Evolutionary conservation across 2,797 vertebrate species (phyloP), one percentile per base, ranked within the genome.

Genomic region (Triplophysa yarkandensis): DNA sequence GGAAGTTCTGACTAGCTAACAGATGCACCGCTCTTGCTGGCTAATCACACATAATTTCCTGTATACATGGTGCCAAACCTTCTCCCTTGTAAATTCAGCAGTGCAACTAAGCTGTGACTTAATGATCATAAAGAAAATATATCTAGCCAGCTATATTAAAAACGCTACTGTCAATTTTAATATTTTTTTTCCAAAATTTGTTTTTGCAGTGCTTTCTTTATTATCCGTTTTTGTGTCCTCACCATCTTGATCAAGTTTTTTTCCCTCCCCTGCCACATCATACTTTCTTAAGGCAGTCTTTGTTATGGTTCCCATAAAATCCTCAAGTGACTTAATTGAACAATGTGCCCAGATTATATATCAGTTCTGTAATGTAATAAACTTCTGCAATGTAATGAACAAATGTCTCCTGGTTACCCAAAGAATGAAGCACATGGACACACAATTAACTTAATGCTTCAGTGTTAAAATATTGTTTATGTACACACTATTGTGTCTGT

Each of bases 61-160:
- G 27, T 43, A 58, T 41, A 67, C 61, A 65, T 34, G 34, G 32
- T 71, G 68, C 68, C 62, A 77, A 71, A 66, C 32, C 62, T 23
- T 48, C 14, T 50, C 43, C n/a, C 14, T n/a, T 32, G 76, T 54
- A 30, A 13, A 55, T 19, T 68, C 50, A 63, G 11, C 50, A 48
- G 6, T 55, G 16, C 50, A 44, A 21, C 52, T 57, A 19, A 48
- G 46, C 46, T 9, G n/a, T 48, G 19, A 48, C 7, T 21, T 1
- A 25, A 23, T 3, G 10, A 23, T 50, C 9, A 39, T 11, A 39
- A 19, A 19, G 44, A 46, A 46, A 0, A 46, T 2, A 46, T 19
- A 6, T 46, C 17, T 46, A 69, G 36, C 52, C 17, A 17, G 17
- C 23, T 36, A 34, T 46, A 6, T 21, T 19, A 34, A 67, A 23